Evolutionary conservation across 2,113 vertebrate genomes (phyloP).

Genomic region (Poeciliopsis occidentalis): DNA sequence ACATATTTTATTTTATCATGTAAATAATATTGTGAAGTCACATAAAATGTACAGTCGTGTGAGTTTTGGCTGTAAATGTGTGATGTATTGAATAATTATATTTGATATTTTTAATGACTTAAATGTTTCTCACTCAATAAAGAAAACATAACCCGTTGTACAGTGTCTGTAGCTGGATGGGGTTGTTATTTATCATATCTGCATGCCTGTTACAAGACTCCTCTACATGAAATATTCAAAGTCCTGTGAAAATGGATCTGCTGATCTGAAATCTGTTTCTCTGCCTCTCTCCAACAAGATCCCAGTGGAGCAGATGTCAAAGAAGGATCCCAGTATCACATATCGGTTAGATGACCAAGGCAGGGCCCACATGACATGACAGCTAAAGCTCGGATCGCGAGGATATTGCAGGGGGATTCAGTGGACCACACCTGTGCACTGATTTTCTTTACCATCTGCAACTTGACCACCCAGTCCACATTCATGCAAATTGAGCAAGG

Average conservation of each 20-base stretch:
- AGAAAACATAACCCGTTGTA: constrained; percentile 4
- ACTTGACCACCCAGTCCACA: constrained; percentile 56
- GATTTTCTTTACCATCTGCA: constrained; percentile 43
- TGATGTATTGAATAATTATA: background rate
- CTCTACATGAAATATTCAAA: constrained; percentile 82
- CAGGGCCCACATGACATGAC: constrained; percentile 47
- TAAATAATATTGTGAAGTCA: background rate
- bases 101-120: background rate
- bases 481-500: constrained; percentile 65
- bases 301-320: constrained; percentile 79
- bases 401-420: constrained; percentile 51
- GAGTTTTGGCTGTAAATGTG: background rate
- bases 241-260: constrained; percentile 89
- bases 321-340: constrained; percentile 67
- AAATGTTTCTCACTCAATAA: constrained; percentile 20
- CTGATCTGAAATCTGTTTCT: constrained; percentile 81
- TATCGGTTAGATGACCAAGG: constrained; percentile 75
- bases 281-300: constrained; percentile 79
- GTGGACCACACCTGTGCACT: constrained; percentile 61
- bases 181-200: constrained; percentile 64
- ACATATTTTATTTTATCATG: background rate
- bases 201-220: constrained; percentile 67
- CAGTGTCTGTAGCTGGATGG: constrained; percentile 42
- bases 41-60: background rate
- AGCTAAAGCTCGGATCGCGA: constrained; percentile 63